phyloP scores from a whole-genome alignment of 2,888 invertebrate species.

The Sycophila texana region DNA sequence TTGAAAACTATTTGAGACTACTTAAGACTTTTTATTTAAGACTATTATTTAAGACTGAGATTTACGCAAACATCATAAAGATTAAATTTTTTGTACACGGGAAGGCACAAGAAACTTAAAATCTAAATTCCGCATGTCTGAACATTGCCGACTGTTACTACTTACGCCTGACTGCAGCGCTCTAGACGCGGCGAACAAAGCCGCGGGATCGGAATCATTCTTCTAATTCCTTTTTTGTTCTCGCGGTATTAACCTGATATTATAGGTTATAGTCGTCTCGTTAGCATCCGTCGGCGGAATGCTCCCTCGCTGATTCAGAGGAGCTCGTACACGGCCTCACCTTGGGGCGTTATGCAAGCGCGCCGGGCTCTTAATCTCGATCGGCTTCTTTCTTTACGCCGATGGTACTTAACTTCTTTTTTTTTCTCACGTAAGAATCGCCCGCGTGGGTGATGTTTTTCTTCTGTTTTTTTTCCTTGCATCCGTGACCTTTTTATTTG shows the following conservation, averaged over 20 bases:
- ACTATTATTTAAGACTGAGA: no score
- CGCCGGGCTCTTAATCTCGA: not conserved
- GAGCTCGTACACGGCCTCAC: not conserved
- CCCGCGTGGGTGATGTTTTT: not conserved
- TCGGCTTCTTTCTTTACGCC: not conserved
- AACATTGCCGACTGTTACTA: no score
- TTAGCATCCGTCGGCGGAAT: not conserved
- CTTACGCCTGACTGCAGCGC: no score
- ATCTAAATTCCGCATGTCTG: no score
- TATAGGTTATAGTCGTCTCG: not conserved
- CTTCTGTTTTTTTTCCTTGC: not conserved
- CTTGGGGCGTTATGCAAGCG: conserved; percentile 2
- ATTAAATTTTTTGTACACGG: no score
- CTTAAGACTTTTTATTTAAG: no score
- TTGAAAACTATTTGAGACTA: no score
- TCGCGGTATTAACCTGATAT: no score
- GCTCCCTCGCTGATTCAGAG: not conserved
- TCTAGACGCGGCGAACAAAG: no score
- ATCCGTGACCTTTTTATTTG: not conserved
- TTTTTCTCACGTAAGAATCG: not conserved
- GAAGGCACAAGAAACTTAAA: no score
- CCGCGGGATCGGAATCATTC: not conserved
- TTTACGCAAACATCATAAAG: no score
- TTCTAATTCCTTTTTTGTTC: not conserved
- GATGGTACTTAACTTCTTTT: not conserved